Evolutionary conservation across 2,113 vertebrate species (phyloP), one percentile per base, ranked within the genome.

Genomic region (Aplodontia rufa): DNA sequence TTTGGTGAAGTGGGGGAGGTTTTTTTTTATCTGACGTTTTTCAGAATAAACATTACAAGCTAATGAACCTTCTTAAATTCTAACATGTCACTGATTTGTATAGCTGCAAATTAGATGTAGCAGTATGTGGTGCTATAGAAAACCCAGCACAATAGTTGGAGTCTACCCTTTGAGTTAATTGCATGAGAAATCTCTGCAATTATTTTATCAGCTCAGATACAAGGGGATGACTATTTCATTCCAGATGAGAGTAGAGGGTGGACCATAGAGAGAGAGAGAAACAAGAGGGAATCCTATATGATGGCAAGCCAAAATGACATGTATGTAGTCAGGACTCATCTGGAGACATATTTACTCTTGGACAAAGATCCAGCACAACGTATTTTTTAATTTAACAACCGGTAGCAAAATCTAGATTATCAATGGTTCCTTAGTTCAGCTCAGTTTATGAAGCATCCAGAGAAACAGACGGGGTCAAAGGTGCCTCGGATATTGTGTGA

Each of bases 121-220:
- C 49, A 51, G 13, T 62, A 55, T 55, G 35, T n/a, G 45, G 55
- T 75, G 28, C 40, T 69, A 26, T 32, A 42, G 49, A 84, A 92
- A 90, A 94, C 28, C 75, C 49, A 79, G 64, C 53, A 79, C 62
- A 47, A 10, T 60, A 26, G 42, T 58, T 32, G 14, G 42, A 92
- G n/a, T 28, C n/a, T 37, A 28, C 20, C 14, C 47, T 47, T 16
- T 55, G 75, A 95, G 32, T 47, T 79, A 92, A 82, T 22, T 83
- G 69, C 64, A 40, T 32, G 26, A 74, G 83, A 93, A 92, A 84
- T 69, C 24, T 81, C 42, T 95, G 80, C 49, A 87, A 47, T 94
- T 78, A 64, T 83, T 83, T 96, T 53, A 79, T 86, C 71, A 90
- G 35, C 80, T 58, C 47, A n/a, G 68, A 88, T 66, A n/a, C 9